Evolutionary conservation across 1,140 invertebrate genomes (phyloP).

Genomic region (Hypothenemus hampei): DNA sequence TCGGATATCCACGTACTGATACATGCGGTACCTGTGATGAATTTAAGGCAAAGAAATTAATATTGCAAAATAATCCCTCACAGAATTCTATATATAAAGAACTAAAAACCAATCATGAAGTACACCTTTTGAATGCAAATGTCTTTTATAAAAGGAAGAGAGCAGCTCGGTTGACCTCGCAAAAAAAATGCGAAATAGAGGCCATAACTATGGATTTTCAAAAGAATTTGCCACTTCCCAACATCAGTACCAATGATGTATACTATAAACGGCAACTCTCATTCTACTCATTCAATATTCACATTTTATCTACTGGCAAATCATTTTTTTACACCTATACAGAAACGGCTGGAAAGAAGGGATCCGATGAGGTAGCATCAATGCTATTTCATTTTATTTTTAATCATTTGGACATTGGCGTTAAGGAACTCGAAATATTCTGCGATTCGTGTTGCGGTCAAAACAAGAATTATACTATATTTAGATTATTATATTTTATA

Average conservation of each 20-base stretch:
- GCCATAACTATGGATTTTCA: constrained; percentile 22
- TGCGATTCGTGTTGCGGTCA: constrained; percentile 35
- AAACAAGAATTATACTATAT: constrained; percentile 39
- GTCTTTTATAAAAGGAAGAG: constrained; percentile 31
- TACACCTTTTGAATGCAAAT: constrained; percentile 14
- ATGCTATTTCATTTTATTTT: constrained; percentile 32
- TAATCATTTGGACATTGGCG: constrained; percentile 21
- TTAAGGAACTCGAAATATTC: constrained; percentile 30
- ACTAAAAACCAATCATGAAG: constrained; percentile 7
- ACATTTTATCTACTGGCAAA: constrained; percentile 1
- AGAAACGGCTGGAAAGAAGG: constrained; percentile 9
- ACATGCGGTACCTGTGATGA: constrained; percentile 1
- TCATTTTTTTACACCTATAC: constrained; percentile 5
- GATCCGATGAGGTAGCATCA: constrained; percentile 12
- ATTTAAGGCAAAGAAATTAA: constrained; percentile 4
- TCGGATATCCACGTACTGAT: constrained; percentile 3
- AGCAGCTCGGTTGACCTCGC: constrained; percentile 4
- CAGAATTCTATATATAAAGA: neutral
- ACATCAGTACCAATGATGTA: constrained; percentile 22
- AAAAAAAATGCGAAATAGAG: no score
- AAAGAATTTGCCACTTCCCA: constrained; percentile 18
- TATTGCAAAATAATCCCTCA: neutral
- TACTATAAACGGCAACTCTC: constrained; percentile 24
- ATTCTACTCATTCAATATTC: constrained; percentile 15
- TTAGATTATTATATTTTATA: constrained; percentile 22